A percentile compares a stretch with the other conserved stretches of the same genome.
These are phyloP conservation scores for Caenorhabditis panamensis DNA, from an alignment of 2,888 invertebrate species.

Conservation along the genomic window DNA sequence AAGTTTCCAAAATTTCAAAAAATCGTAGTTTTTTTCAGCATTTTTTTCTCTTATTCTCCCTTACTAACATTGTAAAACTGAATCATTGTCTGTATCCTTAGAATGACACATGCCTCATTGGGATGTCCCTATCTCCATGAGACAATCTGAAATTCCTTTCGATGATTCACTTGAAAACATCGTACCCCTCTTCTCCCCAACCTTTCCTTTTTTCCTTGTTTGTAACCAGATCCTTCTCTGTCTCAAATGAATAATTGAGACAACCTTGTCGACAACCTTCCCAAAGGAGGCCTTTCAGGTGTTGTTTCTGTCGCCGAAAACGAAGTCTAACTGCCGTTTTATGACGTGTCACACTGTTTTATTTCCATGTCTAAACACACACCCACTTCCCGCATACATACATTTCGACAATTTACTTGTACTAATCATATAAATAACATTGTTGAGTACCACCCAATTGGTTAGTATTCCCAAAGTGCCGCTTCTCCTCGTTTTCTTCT, in stretches of 20 bases:
- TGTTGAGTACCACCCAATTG: slow-evolving; percentile 6
- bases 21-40: no score
- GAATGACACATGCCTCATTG: no score
- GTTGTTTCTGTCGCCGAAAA: slow-evolving; percentile 17
- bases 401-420: neutral
- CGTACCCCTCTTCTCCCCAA: neutral
- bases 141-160: neutral
- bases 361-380: neutral
- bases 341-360: neutral
- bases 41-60: no score
- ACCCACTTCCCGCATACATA: neutral
- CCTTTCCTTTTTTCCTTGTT: slow-evolving; percentile 14
- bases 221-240: slow-evolving; percentile 38
- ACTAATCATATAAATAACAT: slow-evolving; percentile 44
- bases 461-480: slow-evolving; percentile 42
- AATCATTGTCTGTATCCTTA: neutral
- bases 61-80: no score
- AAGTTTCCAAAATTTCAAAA: no score
- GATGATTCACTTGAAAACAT: slow-evolving; percentile 6
- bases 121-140: no score
- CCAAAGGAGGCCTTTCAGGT: slow-evolving; percentile 7
- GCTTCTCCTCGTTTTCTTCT: slow-evolving; percentile 14
- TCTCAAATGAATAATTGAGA: slow-evolving; percentile 29
- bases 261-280: neutral
- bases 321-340: neutral